Percentiles rank a stretch among this genome's conserved stretches.
Evolutionary conservation across 1,140 invertebrate genomes (phyloP).

Genomic region (Brachionus plicatilis): DNA sequence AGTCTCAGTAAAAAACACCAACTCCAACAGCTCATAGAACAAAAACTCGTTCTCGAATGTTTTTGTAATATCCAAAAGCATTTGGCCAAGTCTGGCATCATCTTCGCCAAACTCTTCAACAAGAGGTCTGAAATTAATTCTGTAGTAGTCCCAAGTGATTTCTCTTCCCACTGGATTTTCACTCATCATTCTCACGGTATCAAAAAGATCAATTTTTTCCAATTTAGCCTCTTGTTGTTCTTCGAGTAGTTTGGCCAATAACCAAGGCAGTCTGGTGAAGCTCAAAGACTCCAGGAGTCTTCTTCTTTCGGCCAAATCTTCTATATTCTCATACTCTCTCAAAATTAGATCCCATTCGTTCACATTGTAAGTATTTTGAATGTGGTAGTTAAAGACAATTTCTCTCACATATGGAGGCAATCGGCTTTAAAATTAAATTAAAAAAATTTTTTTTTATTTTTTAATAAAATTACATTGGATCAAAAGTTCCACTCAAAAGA

Average conservation of each 20-base stretch:
- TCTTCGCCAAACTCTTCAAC: slow-evolving; percentile 18
- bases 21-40: slow-evolving; percentile 28
- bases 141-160: slow-evolving; percentile 23
- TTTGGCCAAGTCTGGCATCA: slow-evolving; percentile 5
- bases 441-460: not conserved
- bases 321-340: slow-evolving; percentile 2
- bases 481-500: slow-evolving; percentile 18
- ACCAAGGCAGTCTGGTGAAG: slow-evolving; percentile 16
- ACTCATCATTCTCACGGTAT: slow-evolving; percentile 16
- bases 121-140: not conserved
- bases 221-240: not conserved
- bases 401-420: slow-evolving; percentile 19
- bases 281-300: slow-evolving; percentile 26
- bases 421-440: not conserved
- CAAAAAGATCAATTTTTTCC: slow-evolving; percentile 16
- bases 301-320: not conserved
- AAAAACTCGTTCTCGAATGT: slow-evolving; percentile 37
- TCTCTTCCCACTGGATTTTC: slow-evolving; percentile 31
- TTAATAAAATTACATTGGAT: not conserved
- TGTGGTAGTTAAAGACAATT: slow-evolving; percentile 19
- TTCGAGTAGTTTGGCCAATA: not conserved
- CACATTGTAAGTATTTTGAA: slow-evolving; percentile 36
- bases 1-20: slow-evolving; percentile 33
- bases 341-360: slow-evolving; percentile 10
- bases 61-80: slow-evolving; percentile 32